A percentile compares a stretch with the other conserved stretches of the same genome.
phyloP scores from a whole-genome alignment of 2,888 invertebrate species.

The Drosophila merina region DNA sequence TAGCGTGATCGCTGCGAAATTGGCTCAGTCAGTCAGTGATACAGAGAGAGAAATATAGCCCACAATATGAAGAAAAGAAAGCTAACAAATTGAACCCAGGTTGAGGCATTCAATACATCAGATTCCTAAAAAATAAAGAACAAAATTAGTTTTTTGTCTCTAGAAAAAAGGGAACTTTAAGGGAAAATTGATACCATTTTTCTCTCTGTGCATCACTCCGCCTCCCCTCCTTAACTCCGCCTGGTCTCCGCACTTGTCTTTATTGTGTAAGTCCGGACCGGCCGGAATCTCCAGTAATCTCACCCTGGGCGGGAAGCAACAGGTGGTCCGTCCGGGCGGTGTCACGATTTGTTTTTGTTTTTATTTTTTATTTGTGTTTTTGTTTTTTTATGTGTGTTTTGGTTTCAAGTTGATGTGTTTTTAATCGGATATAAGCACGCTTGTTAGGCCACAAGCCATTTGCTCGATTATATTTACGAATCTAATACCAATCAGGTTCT shows the following conservation, averaged over 20 bases:
- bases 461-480: conserved; percentile 24
- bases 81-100: too few species aligned
- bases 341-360: conserved; percentile 21
- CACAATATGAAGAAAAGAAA: too few species aligned
- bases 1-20: conserved; percentile 65
- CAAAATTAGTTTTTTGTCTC: too few species aligned
- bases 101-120: too few species aligned
- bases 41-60: not conserved
- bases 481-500: conserved; percentile 30
- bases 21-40: conserved; percentile 63
- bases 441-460: conserved; percentile 7
- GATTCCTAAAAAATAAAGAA: too few species aligned
- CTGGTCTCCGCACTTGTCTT: not conserved
- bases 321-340: conserved; percentile 14
- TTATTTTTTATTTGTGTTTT: not conserved
- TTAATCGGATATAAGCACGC: conserved; percentile 23
- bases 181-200: too few species aligned
- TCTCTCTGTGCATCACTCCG: not conserved
- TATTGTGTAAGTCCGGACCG: conserved; percentile 32
- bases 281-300: conserved; percentile 19
- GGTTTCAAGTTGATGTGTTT: conserved; percentile 18
- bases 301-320: conserved; percentile 22
- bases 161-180: too few species aligned
- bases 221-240: conserved; percentile 12
- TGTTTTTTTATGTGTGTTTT: not conserved